phyloP scores from a whole-genome alignment of 2,797 vertebrate genomes.

The Periparus ater region DNA sequence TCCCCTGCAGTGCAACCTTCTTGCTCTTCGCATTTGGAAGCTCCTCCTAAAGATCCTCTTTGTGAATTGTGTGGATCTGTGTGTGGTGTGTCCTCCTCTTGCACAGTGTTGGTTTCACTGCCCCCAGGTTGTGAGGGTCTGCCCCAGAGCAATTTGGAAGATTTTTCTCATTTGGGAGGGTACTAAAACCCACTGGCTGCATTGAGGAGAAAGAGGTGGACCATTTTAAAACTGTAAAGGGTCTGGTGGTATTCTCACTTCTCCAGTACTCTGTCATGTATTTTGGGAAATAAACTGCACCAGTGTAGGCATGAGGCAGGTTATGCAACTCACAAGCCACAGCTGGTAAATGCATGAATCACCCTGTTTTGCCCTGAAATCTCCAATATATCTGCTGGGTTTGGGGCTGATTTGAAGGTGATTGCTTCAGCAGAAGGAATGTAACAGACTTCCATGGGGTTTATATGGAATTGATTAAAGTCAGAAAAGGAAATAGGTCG shows the following conservation, averaged over 20 bases:
- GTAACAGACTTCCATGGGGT: neutral
- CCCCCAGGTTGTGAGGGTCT: neutral
- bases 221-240: neutral
- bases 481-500: neutral
- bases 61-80: neutral
- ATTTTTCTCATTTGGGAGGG: neutral
- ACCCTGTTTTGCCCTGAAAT: neutral
- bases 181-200: neutral
- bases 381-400: neutral
- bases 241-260: neutral
- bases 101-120: neutral
- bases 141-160: neutral
- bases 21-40: neutral
- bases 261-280: neutral
- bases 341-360: neutral
- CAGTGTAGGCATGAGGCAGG: neutral
- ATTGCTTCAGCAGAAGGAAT: neutral
- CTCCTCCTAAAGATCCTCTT: neutral
- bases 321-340: neutral
- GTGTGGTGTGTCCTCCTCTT: neutral
- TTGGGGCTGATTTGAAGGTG: neutral
- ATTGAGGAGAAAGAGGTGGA: neutral
- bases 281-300: neutral
- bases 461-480: neutral
- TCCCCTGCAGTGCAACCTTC: neutral